Conservation (phyloP, 2,888 invertebrate species). For the Lysandra bellargus region DNA sequence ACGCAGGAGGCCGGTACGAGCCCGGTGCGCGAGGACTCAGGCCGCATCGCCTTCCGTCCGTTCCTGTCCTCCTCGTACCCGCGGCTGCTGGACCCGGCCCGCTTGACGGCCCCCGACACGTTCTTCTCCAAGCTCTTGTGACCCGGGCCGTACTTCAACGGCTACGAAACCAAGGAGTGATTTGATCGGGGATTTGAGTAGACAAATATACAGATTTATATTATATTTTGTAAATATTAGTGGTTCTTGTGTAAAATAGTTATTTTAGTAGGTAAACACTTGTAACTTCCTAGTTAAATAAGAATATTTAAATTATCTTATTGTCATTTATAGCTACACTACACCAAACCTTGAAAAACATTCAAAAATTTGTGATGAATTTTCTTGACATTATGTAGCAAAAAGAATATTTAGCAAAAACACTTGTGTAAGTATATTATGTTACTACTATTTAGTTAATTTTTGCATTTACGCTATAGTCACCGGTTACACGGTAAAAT, state of each 20-base stretch:
- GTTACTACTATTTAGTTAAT: too few species aligned
- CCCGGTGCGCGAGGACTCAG: slow-evolving; percentile 56
- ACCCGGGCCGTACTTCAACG: slow-evolving; percentile 65
- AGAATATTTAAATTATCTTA: not conserved
- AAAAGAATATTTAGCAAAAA: too few species aligned
- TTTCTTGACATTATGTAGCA: too few species aligned
- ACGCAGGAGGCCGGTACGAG: slow-evolving; percentile 69
- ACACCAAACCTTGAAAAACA: not conserved
- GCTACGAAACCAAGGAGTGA: slow-evolving; percentile 60
- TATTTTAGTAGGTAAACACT: slow-evolving; percentile 7
- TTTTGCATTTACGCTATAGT: too few species aligned
- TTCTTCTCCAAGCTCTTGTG: slow-evolving; percentile 76
- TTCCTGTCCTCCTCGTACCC: slow-evolving; percentile 67
- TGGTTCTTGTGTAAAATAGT: slow-evolving; percentile 31
- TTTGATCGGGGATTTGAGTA: slow-evolving; percentile 55
- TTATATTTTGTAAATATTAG: slow-evolving; percentile 39
- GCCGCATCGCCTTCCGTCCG: slow-evolving; percentile 65
- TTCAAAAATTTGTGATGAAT: not conserved
- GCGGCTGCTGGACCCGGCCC: slow-evolving; percentile 62
- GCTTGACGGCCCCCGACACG: slow-evolving; percentile 67
- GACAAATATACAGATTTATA: slow-evolving; percentile 39
- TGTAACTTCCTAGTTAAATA: not conserved
- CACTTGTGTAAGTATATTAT: too few species aligned
- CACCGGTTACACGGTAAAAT: too few species aligned
- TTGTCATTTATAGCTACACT: not conserved